Base-by-base conservation (phyloP, 92 coral and sea anemone genomes). In the Hydrozoanthus gracilis region DNA sequence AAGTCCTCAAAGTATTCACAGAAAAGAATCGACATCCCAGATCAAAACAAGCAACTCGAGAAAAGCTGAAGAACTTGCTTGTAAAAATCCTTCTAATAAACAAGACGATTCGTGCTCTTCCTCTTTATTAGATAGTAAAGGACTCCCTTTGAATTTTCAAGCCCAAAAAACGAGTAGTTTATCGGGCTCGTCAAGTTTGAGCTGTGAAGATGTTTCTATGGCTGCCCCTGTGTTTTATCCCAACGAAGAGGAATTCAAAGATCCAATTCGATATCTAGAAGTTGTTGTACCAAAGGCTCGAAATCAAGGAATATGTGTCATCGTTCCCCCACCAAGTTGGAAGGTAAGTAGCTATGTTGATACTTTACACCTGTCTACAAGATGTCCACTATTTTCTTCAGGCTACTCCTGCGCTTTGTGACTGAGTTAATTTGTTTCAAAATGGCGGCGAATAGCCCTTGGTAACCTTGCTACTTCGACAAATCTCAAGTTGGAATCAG, bases 281-380 rank as follows among this genome's bases (percentile, higher is more conserved):
- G 89, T 89, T 18, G 92, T 97, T 52, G 82, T 84, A 47, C 39
- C 77, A 7, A 74, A 87, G 5, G 90, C 92, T 17, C 94, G 90
- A 76, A 86, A 86, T 76, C 91, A 90, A 86, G 99, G 99, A 10
- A 90, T 92, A 13, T 97, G 97, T 78, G 90, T 97, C 61, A 72
- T 97, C 55, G 94, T 89, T n/a, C 99, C 99, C 0, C 99, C 99
- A 0, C 93, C 92, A 51, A 89, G 95, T 20, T 97, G 99, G 99
- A 93, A 97, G 99, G 99, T 97, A 84, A 70, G 90, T 14, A 3
- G 12, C 65, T 8, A 8, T 10, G 12, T 61, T 61, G 67, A 61
- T 35, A 6, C 10, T 64, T 3, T n/a, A 17, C n/a, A 35, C 7
- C 39, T 61, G 11, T 64, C 69, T 64, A 6, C 18, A 64, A n/a